Evolutionary conservation across 2,888 invertebrate genomes (phyloP).

Genomic region (Lochmaea capreae): DNA sequence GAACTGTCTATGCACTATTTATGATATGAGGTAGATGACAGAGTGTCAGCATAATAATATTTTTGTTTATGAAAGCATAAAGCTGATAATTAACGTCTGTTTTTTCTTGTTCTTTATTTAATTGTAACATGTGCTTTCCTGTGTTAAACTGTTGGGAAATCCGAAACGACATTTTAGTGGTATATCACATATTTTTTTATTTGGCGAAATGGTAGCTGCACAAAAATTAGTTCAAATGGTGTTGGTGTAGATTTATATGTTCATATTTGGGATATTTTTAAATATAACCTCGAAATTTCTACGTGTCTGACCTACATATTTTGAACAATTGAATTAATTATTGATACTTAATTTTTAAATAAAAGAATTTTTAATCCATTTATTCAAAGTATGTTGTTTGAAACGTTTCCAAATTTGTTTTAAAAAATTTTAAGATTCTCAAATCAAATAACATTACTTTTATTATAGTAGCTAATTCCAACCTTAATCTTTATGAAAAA

Average conservation of each 20-base stretch:
- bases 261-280: background rate
- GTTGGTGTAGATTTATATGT: too few relatives aligned
- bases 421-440: too few relatives aligned
- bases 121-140: background rate
- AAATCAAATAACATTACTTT: too few relatives aligned
- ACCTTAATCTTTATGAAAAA: too few relatives aligned
- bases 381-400: background rate
- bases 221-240: too few relatives aligned
- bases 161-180: conserved; percentile 4
- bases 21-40: background rate
- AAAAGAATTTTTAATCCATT: too few relatives aligned
- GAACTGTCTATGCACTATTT: background rate
- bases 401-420: background rate
- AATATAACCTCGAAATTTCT: background rate
- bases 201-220: background rate
- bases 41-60: conserved; percentile 1
- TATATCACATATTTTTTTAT: background rate
- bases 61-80: conserved; percentile 9
- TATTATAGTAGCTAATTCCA: too few relatives aligned
- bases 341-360: too few relatives aligned
- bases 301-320: conserved; percentile 1
- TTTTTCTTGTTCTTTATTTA: background rate
- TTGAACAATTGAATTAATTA: background rate
- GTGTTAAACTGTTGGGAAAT: background rate
- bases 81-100: background rate